Conservation (phyloP, 2,113 vertebrate species). For the human region DNA sequence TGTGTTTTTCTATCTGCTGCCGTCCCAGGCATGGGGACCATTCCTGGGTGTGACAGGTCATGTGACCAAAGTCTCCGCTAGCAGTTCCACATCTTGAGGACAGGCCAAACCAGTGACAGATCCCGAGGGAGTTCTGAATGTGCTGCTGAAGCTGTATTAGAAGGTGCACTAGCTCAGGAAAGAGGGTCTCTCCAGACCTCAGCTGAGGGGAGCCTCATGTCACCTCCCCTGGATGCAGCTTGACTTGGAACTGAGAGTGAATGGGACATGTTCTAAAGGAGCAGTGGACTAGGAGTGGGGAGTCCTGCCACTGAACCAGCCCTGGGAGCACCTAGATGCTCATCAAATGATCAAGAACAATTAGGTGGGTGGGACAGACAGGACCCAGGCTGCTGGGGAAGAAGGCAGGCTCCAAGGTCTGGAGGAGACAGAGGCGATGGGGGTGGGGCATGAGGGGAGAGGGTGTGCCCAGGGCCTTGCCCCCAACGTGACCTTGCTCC, state of each 20-base stretch:
- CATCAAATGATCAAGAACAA: not conserved
- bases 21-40: not conserved
- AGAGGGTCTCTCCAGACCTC: not conserved
- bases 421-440: not conserved
- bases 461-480: not conserved
- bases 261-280: not conserved
- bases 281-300: not conserved
- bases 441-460: not conserved
- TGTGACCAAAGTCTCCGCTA: not conserved
- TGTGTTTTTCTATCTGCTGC: not conserved
- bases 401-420: not conserved
- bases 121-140: not conserved
- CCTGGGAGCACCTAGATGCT: rapidly evolving
- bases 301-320: not conserved
- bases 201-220: not conserved
- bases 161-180: not conserved
- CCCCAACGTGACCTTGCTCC: not conserved
- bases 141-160: not conserved
- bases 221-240: not conserved
- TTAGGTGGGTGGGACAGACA: not conserved
- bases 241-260: not conserved
- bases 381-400: rapidly evolving
- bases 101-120: not conserved
- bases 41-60: not conserved
- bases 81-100: not conserved